These are phyloP conservation scores for Watsonalla cultraria DNA, from an alignment of 2,888 invertebrate species.

Conservation along the genomic window DNA sequence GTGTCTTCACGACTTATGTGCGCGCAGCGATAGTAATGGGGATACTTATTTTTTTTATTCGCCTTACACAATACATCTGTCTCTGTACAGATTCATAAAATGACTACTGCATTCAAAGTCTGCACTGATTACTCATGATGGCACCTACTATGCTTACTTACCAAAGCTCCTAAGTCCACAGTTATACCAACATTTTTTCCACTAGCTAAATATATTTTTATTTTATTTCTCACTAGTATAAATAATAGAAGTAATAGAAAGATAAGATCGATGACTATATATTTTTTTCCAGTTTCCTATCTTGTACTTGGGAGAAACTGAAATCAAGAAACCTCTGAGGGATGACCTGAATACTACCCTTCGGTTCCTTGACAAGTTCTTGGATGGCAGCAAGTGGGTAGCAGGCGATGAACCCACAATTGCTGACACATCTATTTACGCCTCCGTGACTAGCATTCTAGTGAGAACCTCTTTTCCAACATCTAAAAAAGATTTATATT, in stretches of 20 bases:
- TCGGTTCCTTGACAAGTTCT: conserved; percentile 78
- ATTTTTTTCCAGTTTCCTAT: conserved; percentile 78
- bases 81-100: too few relatives aligned
- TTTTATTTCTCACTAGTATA: too few relatives aligned
- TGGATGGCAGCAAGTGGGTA: conserved; percentile 79
- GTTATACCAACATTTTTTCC: too few relatives aligned
- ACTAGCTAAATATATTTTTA: too few relatives aligned
- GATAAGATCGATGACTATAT: too few relatives aligned
- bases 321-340: conserved; percentile 72
- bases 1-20: not conserved
- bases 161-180: too few relatives aligned
- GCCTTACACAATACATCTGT: too few relatives aligned
- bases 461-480: conserved; percentile 46
- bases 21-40: not conserved
- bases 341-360: conserved; percentile 77
- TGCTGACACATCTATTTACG: conserved; percentile 80
- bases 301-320: conserved; percentile 76
- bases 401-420: conserved; percentile 80
- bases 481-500: not conserved
- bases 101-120: too few relatives aligned
- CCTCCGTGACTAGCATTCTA: conserved; percentile 75
- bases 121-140: too few relatives aligned
- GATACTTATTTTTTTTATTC: too few relatives aligned
- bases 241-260: too few relatives aligned
- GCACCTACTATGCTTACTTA: too few relatives aligned